Base-by-base conservation (phyloP, 2,113 vertebrate species). In the Gallinago undulata region DNA sequence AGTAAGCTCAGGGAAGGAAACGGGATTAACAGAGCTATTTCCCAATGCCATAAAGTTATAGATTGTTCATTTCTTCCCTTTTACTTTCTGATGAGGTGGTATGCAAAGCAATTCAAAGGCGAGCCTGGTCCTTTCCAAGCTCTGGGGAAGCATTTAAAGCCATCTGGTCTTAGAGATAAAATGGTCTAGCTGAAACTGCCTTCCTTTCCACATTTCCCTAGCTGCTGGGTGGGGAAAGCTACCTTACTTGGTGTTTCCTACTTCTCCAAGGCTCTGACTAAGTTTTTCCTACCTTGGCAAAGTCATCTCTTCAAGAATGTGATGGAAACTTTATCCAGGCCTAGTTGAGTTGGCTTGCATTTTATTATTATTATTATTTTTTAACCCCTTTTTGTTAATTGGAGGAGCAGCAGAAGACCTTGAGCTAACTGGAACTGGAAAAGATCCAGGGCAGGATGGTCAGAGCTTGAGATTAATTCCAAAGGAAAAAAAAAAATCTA, bases 71-170 rank as follows among this genome's bases (percentile, higher is more conserved):
- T 95, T 89, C 89, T 96, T 89, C 33, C 68, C 77, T 93, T 96
- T 91, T 94, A 48, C 87, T 95, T 97, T 95, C 84, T 96, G 93
- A 95, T 64, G 68, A 90, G 50, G 55, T 33, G 10, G 68, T 84
- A 92, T 39, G 31, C 89, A 97, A 91, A 82, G 89, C 77, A 72
- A 89, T 95, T 94, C 73, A 92, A 94, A 89, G 81, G 41, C 68
- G 19, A 79, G 66, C 35, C 57, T 84, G 77, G 73, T 74, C 76
- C 87, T 94, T 92, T 84, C 81, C 67, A 75, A 74, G 74, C 81
- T 94, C 93, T 95, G 45, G 89, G 96, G 94, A 97, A 96, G 91
- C 89, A 94, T 91, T 96, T 92, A 89, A 82, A 95, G 81, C 73
- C 89, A 45, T 96, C 74, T 97, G 96, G 96, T 73, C 41, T 45